Evolutionary conservation across 2,113 vertebrate species (phyloP).

Genomic region (Climacteris rufus): DNA sequence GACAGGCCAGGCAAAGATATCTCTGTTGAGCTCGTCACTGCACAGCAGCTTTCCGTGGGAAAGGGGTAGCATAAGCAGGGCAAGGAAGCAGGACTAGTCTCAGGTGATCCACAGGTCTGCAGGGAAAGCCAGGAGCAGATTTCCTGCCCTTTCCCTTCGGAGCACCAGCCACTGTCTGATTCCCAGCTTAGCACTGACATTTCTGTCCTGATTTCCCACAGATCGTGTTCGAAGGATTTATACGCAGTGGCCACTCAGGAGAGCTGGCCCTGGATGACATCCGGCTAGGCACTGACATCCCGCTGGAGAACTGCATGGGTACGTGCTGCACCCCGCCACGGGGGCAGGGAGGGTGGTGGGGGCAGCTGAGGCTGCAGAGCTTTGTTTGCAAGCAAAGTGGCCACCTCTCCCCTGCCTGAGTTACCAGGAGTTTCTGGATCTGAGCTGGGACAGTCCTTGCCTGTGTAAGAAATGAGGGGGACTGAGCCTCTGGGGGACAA

Average conservation of each 20-base stretch:
- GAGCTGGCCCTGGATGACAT: conserved; percentile 93
- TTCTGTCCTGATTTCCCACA: conserved; percentile 53
- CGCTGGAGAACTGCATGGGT: conserved; percentile 92
- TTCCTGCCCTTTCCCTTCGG: not conserved
- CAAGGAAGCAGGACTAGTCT: not conserved
- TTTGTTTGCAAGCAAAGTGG: not conserved
- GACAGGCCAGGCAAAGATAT: not conserved
- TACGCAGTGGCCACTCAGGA: conserved; percentile 82
- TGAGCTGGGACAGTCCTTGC: not conserved
- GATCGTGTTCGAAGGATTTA: conserved; percentile 94
- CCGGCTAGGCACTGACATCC: conserved; percentile 85
- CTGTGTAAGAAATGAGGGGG: not conserved
- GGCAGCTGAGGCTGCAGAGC: not conserved
- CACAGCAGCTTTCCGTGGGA: not conserved
- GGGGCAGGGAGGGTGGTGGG: not conserved
- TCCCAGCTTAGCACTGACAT: not conserved
- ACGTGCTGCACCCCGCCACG: not conserved
- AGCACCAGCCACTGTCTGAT: not conserved
- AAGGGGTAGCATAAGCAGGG: not conserved
- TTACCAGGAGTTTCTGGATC: not conserved
- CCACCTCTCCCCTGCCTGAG: not conserved
- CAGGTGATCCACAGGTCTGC: not conserved
- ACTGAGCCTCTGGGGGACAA: not conserved
- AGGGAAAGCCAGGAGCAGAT: not conserved
- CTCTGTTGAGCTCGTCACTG: not conserved